Percentiles rank a stretch among this genome's conserved stretches.
These are phyloP conservation scores for Bettongia penicillata DNA, from an alignment of 2,113 vertebrate species.

Conservation along the genomic window DNA sequence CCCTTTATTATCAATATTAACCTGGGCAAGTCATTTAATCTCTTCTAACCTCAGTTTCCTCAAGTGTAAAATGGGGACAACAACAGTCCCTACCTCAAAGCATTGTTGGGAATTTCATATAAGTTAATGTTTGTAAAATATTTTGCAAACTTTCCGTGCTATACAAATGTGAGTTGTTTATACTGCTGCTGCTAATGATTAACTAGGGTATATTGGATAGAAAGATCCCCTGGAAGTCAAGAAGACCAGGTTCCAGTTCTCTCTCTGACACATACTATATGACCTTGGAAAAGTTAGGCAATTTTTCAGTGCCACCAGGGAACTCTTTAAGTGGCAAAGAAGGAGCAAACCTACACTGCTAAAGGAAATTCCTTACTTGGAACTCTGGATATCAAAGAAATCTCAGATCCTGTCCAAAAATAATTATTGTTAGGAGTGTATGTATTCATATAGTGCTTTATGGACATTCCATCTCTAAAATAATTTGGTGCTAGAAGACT, in stretches of 20 bases:
- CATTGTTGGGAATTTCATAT: not conserved
- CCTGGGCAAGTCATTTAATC: not conserved
- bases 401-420: not conserved
- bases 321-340: not conserved
- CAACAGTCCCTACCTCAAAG: not conserved
- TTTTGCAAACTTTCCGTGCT: not conserved
- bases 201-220: not conserved
- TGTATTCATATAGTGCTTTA: not conserved
- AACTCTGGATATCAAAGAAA: not conserved
- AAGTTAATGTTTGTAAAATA: not conserved
- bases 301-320: not conserved
- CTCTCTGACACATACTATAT: not conserved
- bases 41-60: not conserved
- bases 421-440: not conserved
- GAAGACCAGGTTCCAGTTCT: not conserved
- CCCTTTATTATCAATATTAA: not conserved
- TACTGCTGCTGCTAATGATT: too few relatives aligned
- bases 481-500: not conserved
- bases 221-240: not conserved
- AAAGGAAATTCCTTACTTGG: not conserved
- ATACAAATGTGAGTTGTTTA: not conserved
- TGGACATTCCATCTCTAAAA: not conserved
- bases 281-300: not conserved
- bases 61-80: not conserved
- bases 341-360: not conserved